Evolutionary conservation across 2,888 invertebrate genomes (phyloP), one percentile per base, ranked within the genome.

Genomic region (Erebia palarica): DNA sequence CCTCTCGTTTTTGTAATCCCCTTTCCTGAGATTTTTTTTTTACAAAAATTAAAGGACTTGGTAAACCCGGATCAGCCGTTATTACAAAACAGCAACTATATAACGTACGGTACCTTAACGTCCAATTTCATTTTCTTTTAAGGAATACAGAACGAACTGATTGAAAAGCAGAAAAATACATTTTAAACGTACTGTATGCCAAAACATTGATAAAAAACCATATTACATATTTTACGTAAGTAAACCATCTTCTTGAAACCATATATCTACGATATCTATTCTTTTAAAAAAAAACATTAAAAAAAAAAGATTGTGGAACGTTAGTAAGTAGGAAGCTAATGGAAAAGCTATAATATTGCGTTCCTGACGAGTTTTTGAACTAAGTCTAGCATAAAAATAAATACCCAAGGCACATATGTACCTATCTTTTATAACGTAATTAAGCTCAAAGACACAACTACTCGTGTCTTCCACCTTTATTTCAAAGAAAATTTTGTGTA

Each of bases 1-100:
- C 85, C 84, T 84, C 82, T 81, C 83, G 75, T 82, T 84, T 83
- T 83, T 82, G 82, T 86, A 86, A 86, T 85, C 84, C 84, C 82
- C 81, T 80, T 84, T 82, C 81, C 84, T 80, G 84, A 87, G 84
- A 79, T 84, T 85, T 81, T 84, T 85, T 78, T 4, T 1, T 1
- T 3, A 80, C 81, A 83, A 87, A 87, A 86, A 85, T 85, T 82
- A 85, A 82, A 81, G 82, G 82, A 82, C 80, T 80, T 75, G 80
- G 79, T 82, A 83, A 84, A 81, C 79, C 83, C 81, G 83, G 80
- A 81, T 81, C 77, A 79, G 75, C 69, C 69, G 74, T 76, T 76
- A 72, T 76, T 80, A 75, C 73, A 75, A 75, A 75, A 72, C 69
- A 75, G 44, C 68, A 69, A 72, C 65, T 75, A 68, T 71, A 69